These are phyloP conservation scores for Lasioglossum pauxillum DNA, from an alignment of 2,888 invertebrate genomes.

Conservation along the genomic window DNA sequence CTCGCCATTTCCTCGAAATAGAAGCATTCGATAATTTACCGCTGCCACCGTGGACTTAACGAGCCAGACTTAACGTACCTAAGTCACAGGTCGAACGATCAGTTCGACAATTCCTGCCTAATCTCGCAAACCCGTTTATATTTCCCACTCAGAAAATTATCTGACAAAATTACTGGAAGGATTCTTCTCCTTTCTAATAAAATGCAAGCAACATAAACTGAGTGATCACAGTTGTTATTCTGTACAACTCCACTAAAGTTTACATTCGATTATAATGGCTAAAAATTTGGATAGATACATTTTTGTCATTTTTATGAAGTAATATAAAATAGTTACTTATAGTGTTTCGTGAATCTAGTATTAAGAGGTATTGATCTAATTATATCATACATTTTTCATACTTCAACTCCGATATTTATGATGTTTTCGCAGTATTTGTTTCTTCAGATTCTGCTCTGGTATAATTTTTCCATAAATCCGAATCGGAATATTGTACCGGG, in stretches of 20 bases:
- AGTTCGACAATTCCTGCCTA: background rate
- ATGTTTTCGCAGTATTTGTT: background rate
- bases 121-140: background rate
- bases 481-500: background rate
- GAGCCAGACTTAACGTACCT: conserved; percentile 14
- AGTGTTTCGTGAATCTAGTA: too few relatives aligned
- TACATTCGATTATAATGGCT: too few relatives aligned
- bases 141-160: background rate
- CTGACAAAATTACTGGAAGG: background rate
- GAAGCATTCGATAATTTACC: conserved; percentile 52
- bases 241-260: too few relatives aligned
- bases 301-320: too few relatives aligned
- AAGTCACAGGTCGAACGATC: conserved; percentile 5
- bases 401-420: background rate
- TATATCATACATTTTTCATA: background rate
- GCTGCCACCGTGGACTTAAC: conserved; percentile 20
- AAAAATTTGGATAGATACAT: too few relatives aligned
- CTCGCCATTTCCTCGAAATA: conserved; percentile 55
- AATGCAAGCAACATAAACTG: too few relatives aligned
- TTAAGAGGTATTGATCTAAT: too few relatives aligned
- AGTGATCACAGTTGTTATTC: background rate
- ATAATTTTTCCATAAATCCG: background rate
- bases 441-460: background rate
- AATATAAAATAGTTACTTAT: too few relatives aligned
- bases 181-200: background rate